Evolutionary conservation across 2,888 invertebrate species (phyloP), one percentile per base, ranked within the genome.

Genomic region (Epicampocera succincta): DNA sequence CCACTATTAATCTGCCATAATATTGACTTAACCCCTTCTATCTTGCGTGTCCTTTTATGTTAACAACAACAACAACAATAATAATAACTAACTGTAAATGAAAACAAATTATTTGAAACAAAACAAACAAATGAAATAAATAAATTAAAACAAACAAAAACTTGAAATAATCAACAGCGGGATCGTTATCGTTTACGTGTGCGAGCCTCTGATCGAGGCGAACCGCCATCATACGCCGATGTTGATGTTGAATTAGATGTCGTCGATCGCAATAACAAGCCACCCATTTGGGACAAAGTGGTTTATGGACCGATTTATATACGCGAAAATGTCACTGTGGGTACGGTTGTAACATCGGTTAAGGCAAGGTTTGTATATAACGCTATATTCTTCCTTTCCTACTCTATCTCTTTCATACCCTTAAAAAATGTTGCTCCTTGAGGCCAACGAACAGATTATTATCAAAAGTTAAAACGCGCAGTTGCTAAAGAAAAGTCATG

Each of bases 261-360:
- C 93, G 98, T 98, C 93, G 97, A 97, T 95, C 95, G 96, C 94
- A 98, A 96, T 95, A 98, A 97, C 96, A 98, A 97, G 95, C 98
- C 96, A 93, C 98, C 97, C 93, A 95, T 96, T 93, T 98, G 97
- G 98, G 97, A 96, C 94, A 94, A 94, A 93, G 95, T 94, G 93
- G 94, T 96, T 93, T 97, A 98, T 94, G 97, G 98, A 94, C 97
- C 97, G 94, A 97, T 97, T 94, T 96, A 96, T 95, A 96, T 98
- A 95, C 96, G 95, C 94, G 98, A 98, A 96, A 98, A 98, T 96
- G 97, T 97, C 95, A 97, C 97, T 95, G 97, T 98, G 94, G 97
- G 98, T 95, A 97, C 97, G 93, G 96, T 96, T 95, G 97, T 98
- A 94, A 97, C 97, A 94, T 96, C 97, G 93, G 96, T 98, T 93